Evolutionary conservation across 2,888 invertebrate species (phyloP), one percentile per base, ranked within the genome.

Genomic region (Chrysotoxum bicinctum): DNA sequence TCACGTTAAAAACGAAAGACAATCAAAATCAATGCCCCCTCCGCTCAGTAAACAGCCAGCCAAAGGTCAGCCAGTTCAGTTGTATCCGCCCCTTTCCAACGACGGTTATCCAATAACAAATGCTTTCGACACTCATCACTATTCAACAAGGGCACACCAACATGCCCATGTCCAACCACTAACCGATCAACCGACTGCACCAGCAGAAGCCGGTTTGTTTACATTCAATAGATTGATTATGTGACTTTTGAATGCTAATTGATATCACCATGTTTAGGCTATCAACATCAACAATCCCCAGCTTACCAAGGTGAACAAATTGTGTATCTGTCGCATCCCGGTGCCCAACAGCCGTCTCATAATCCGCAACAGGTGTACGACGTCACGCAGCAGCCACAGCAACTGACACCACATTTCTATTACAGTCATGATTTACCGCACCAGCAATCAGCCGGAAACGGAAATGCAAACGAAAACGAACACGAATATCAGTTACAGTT

Each of bases 1-100:
- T 88, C 95, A 95, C 89, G 90, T 95, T 69, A 93, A 93, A 68
- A 93, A 93, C 87, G 95, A 95, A 90, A 92, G 93, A 87, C 80
- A 74, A 26, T 40, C 84, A 19, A 75, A 88, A 62, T 69, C 72
- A 7, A n/a, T 87, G 6, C 62, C 87, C 5, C 81, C 82, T 9
- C 79, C 87, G n/a, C 75, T 81, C 6, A 85, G 62, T 43, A 32
- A 73, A 16, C 85, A 85, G n/a, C 85, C 85, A 16, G 85, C 85
- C 40, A 85, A 85, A 85, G 85, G 85, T 81, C 81, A 85, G 16
- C 76, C 76, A 21, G 40, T 52, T n/a, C 72, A 81, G 19, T n/a
- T 52, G 26, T 77, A 85, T 50, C 73, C 85, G 23, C 68, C 85
- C 64, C 37, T 37, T 54, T 50, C 68, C 0, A 45, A 52, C 43